Base-by-base conservation (phyloP, 2,113 vertebrate genomes). In the Dipodomys merriami region DNA sequence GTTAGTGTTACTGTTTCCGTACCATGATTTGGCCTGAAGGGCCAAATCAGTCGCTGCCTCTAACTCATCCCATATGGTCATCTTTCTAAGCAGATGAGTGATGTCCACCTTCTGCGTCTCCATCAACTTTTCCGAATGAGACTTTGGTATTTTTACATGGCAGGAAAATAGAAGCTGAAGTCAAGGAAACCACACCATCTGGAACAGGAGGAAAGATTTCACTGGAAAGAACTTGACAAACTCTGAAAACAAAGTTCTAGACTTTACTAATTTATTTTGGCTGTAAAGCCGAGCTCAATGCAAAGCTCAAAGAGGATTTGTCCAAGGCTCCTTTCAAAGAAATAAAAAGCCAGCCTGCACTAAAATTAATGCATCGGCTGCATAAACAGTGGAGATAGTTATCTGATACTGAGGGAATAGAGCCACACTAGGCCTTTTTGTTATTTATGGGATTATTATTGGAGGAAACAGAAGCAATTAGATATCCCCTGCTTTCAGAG, bases 101-200 rank as follows among this genome's bases (percentile, higher is more conserved):
- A 71, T 16, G 22, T 74, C 76, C 68, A n/a, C 33, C 35, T 85
- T 68, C 46, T 29, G 1, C 33, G 64, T 96, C 71, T 57, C 95
- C 77, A 20, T 84, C 94, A 93, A 92, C 88, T 39, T 30, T 86
- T 76, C 80, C 33, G 46, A 97, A 94, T 88, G 93, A 97, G 95
- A 95, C 0, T 9, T n/a, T 30, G 88, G 89, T 94, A 95, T 97
- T 95, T 97, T 97, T 96, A 96, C 84, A 81, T 94, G 95, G 96
- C 81, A 96, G 83, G 96, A 96, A 98, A 98, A 97, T 94, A 98
- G 96, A 98, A 97, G 97, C 96, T 83, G 94, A 96, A 97, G 96
- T 98, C 96, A 98, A 97, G 95, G 96, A 98, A 98, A 98, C 97
- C 97, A 73, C 98, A 98, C 98, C 98, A 98, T 98, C 98, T 98